Base-by-base conservation (phyloP, 2,888 invertebrate species). In the Drosophila anomalata region DNA sequence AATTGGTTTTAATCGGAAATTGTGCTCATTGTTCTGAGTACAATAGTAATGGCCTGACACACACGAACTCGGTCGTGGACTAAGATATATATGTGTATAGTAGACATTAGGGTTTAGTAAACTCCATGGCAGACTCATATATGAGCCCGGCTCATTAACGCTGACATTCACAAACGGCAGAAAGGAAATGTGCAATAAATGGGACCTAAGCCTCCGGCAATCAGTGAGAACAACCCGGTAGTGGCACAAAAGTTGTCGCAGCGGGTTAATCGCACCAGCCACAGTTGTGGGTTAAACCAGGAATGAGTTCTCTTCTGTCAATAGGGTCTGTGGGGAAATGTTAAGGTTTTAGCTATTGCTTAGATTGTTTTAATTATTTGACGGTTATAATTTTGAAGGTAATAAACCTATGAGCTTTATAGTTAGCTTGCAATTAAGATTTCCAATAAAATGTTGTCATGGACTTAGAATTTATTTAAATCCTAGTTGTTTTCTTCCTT, bases 1-100 rank as follows among this genome's bases (percentile, higher is more conserved):
- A 89, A 84, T 86, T 86, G 85, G 80, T 88, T 88, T 83, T 86
- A 88, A 86, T 88, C 88, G 84, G 86, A 84, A 87, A 76, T 88
- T 88, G 83, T 75, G 48, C 83, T 69, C 83, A 86, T 88, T 88
- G 88, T 86, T 68, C 62, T 2, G 33, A 55, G 41, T 54, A 70
- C 78, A 73, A 75, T 70, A 71, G 52, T 59, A 59, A 69, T 51
- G 11, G 24, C 57, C 57, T 61, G 29, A 31, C 33, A 47, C 44
- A 53, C 48, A 63, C 52, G 31, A 41, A 24, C 24, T 17, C 41
- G 22, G 29, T n/a, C 22, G 24, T 50, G 20, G 33, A 22, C 31
- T 53, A 47, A 42, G 51, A 48, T 53, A 29, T 29, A 53, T 41
- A 26, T 24, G 17, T 39, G 11, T 29, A 20, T 44, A 42, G 17